These are phyloP conservation scores for Cremastinae sp. DNA, from an alignment of 2,888 invertebrate genomes.

Conservation along the genomic window DNA sequence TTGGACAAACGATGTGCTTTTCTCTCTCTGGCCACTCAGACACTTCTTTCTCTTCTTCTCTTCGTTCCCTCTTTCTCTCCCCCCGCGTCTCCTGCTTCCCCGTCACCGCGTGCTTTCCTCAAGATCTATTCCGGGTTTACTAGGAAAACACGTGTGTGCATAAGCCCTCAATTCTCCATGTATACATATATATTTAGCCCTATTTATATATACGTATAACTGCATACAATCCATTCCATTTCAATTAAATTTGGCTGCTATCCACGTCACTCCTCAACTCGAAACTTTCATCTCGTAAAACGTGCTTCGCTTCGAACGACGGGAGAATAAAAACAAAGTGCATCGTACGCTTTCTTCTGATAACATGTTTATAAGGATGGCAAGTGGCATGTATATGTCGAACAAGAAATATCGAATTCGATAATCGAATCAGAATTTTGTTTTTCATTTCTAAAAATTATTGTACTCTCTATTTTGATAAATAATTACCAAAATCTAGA, in stretches of 20 bases:
- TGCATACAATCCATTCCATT: slow-evolving; percentile 11
- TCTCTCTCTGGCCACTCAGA: slow-evolving; percentile 39
- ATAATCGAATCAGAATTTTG: too few relatives aligned
- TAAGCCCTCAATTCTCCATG: slow-evolving; percentile 5
- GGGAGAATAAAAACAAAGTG: too few relatives aligned
- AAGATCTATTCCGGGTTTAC: slow-evolving; percentile 75
- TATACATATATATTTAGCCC: neutral
- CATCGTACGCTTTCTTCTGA: too few relatives aligned
- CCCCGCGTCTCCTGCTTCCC: slow-evolving; percentile 33
- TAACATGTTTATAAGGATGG: too few relatives aligned
- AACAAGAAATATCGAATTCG: too few relatives aligned
- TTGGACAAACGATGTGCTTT: slow-evolving; percentile 61
- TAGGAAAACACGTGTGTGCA: slow-evolving; percentile 67
- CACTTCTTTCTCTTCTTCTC: slow-evolving; percentile 15
- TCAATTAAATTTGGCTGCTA: neutral
- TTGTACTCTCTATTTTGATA: too few relatives aligned
- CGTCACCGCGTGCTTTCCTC: slow-evolving; percentile 58
- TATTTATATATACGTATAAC: slow-evolving; percentile 12
- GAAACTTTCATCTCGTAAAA: too few relatives aligned
- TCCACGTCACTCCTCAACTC: too few relatives aligned
- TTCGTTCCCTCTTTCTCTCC: slow-evolving; percentile 45
- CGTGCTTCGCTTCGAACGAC: too few relatives aligned
- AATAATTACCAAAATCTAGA: too few relatives aligned
- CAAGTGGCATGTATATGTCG: too few relatives aligned
- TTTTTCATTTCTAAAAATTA: too few relatives aligned